Evolutionary conservation across 2,888 invertebrate genomes (phyloP), one percentile per base, ranked within the genome.

Genomic region (Geophilus truncorum): DNA sequence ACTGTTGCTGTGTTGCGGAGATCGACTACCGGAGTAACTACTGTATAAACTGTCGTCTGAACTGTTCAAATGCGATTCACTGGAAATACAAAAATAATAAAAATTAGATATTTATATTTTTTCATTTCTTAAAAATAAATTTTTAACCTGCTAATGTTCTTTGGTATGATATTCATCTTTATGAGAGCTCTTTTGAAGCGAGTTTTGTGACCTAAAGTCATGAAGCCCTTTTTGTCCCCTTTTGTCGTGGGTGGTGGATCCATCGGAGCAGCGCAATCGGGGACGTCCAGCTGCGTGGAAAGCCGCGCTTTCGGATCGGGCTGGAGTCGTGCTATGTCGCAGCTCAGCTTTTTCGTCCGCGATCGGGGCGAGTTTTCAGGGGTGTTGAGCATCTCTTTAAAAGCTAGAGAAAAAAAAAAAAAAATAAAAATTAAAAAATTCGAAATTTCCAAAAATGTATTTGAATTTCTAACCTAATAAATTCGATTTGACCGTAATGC

Each of bases 401-500:
- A 91, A 81, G 89, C 91, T 91, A n/a, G n/a, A n/a, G n/a, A n/a
- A n/a, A n/a, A n/a, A n/a, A n/a, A n/a, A n/a, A n/a, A n/a, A n/a
- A n/a, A n/a, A n/a, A n/a, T n/a, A n/a, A 7, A 21, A 9, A 80
- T 62, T 45, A 21, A 25, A 15, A 51, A 81, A 25, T n/a, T n/a
- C n/a, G n/a, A 12, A 30, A 78, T 32, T 23, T 21, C 3, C 5
- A 15, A 76, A 36, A 12, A 77, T 77, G 1, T 7, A 77, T 0
- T 28, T 40, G 15, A 25, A 78, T n/a, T 18, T 28, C 84, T 85
- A 84, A 87, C 95, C 94, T 86, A 97, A 90, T 85, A 98, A 90
- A 89, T 99, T 99, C 85, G 96, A 97, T 89, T 97, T 98, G 79
- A 99, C 96, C 80, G 96, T 95, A 84, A 99, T 94, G 87, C 96